These are phyloP conservation scores for Drosophila sulfurigaster DNA, from an alignment of 1,140 invertebrate species.

Conservation along the genomic window DNA sequence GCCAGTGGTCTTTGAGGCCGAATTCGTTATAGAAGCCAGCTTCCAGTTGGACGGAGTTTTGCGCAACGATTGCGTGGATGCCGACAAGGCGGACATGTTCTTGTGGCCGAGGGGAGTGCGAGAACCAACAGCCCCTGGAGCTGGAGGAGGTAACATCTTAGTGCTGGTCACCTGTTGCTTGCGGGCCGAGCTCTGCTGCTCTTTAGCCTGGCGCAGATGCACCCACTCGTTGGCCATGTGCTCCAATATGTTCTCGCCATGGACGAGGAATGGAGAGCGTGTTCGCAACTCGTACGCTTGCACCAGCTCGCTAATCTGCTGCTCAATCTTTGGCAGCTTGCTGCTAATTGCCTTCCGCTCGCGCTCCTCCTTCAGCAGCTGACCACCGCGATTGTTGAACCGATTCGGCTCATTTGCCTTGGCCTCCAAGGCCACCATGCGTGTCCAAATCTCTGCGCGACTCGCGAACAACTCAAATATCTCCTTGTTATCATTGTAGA, in stretches of 20 bases:
- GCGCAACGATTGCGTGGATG: conserved; percentile 66
- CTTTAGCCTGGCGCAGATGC: conserved; percentile 84
- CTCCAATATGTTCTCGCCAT: conserved; percentile 87
- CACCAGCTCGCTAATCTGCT: conserved; percentile 86
- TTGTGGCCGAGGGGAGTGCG: conserved; percentile 67
- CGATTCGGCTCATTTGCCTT: conserved; percentile 91
- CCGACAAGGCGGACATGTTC: conserved; percentile 63
- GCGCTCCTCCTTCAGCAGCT: conserved; percentile 93
- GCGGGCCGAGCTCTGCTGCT: conserved; percentile 60
- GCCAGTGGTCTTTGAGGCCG: conserved; percentile 41
- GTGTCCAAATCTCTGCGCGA: conserved; percentile 88
- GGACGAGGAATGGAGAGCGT: conserved; percentile 86
- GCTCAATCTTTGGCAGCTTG: conserved; percentile 90
- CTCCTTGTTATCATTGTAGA: conserved; percentile 89
- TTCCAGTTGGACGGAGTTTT: conserved; percentile 68
- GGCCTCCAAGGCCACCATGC: conserved; percentile 89
- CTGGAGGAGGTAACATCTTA: conserved; percentile 49
- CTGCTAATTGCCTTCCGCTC: conserved; percentile 90
- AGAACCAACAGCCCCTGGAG: conserved; percentile 29
- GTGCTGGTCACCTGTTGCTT: conserved; percentile 60
- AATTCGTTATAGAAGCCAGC: conserved; percentile 25
- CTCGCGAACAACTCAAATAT: conserved; percentile 89
- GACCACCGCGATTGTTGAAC: conserved; percentile 93
- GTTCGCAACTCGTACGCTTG: conserved; percentile 86
- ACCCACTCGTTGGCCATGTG: conserved; percentile 87